Base-by-base conservation (phyloP, 2,113 vertebrate genomes). In the Zosterops japonicus region DNA sequence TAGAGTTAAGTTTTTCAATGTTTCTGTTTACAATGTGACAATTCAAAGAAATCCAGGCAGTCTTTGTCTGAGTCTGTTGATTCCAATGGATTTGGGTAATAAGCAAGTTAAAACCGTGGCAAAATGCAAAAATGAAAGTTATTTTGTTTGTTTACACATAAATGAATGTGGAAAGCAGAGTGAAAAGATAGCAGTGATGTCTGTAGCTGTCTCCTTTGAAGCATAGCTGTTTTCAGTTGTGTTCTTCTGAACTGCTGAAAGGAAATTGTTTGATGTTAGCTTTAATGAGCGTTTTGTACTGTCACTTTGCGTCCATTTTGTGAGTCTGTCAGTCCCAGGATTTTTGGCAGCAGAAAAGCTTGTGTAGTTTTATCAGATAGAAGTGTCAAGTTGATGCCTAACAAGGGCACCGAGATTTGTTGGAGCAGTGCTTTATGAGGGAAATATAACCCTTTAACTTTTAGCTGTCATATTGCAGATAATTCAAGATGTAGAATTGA, bases 61-160 rank as follows among this genome's bases (percentile, higher is more conserved):
- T 68, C 41, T 72, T 52, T 67, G 9, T 79, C 59, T 59, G 64
- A 74, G 17, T 67, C 57, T 84, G 78, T 61, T 69, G 83, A 75
- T 93, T 93, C 53, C 49, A 57, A 14, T 60, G 57, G 64, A 28
- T 56, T 53, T 81, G 72, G 14, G 60, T 87, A 92, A 94, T 71
- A 81, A 75, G 68, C 35, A 46, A 90, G 60, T 87, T 87, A 92
- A 96, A 94, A 90, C 52, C 59, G 71, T 35, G 69, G 77, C 76
- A 86, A 94, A 93, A 76, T 52, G 33, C 60, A 93, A 88, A 92
- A 94, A 83, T 64, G 12, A n/a, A 93, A 80, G 60, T 86, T 93
- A 31, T 49, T 91, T 85, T 87, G 52, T 84, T 92, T 95, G 75
- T 83, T 92, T 92, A 50, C n/a, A 50, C 21, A 29, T 71, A 85